Evolutionary conservation across 2,888 invertebrate genomes (phyloP), one percentile per base, ranked within the genome.

Genomic region (Parasteatoda lunata): DNA sequence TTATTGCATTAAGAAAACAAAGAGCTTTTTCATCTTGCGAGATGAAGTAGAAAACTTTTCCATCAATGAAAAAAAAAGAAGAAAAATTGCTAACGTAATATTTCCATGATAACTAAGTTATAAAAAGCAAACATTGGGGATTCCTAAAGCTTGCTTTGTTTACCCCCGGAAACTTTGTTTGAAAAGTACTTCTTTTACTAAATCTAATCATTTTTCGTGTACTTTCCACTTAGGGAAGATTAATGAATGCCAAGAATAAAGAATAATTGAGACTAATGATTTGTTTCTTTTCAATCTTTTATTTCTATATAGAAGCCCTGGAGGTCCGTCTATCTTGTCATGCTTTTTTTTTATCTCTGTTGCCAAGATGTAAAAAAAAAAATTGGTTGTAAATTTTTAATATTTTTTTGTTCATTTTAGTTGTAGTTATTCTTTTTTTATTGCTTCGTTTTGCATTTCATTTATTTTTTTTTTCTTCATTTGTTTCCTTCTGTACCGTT

Each of bases 131-230:
- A 83, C 83, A 83, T 72, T 64, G 52, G 52, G 30, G 68, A 65
- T 75, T 75, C 77, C 77, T 48, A 49, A 65, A 71, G 83, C 83
- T 52, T 65, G 66, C 77, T 71, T 77, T 83, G 83, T 83, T 83
- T 83, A 72, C 83, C 75, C 77, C 73, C 48, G 48, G 65, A 75
- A 81, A 81, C 81, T 73, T 66, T 81, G 81, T 81, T 81, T 81
- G 81, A 81, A 81, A 81, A 81, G 75, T 81, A 81, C 81, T 81
- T 81, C 73, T 81, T 81, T 81, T 75, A 81, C 81, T 73, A 81
- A 81, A 81, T 81, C 75, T 81, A 81, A 81, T 81, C 75, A 81
- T 81, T 81, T 81, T 81, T 69, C 75, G 81, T 81, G 81, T 81
- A 81, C 81, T 68, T 81, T 81, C 75, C 75, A 81, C 81, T 81